These are phyloP conservation scores for Pao palembangensis DNA, from an alignment of 2,113 vertebrate species.

Conservation along the genomic window DNA sequence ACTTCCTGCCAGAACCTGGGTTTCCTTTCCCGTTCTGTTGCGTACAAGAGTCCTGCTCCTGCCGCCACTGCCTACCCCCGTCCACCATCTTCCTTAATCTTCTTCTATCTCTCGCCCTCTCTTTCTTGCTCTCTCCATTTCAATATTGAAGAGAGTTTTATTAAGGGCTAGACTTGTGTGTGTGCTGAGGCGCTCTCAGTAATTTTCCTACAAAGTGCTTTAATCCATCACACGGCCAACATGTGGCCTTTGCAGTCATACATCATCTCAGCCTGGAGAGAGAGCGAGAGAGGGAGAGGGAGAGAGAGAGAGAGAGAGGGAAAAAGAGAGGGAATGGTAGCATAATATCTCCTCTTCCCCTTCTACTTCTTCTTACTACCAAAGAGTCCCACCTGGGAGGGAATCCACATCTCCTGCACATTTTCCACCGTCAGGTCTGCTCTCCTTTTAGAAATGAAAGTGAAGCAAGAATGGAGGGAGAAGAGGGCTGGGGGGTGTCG, in stretches of 20 bases:
- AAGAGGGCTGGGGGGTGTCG: neutral
- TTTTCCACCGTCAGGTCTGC: conserved; percentile 51
- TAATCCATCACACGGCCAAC: conserved; percentile 99
- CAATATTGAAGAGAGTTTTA: conserved; percentile 98
- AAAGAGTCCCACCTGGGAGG: conserved; percentile 62
- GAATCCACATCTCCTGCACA: conserved; percentile 49
- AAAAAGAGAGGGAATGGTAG: conserved; percentile 42
- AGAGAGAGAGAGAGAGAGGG: conserved; percentile 24
- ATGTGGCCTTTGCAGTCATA: conserved; percentile 96
- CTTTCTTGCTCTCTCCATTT: conserved; percentile 62
- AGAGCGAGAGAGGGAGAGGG: conserved; percentile 48
- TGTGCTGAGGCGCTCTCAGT: conserved; percentile 94
- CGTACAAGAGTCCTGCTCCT: conserved; percentile 2
- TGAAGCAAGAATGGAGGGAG: conserved; percentile 34
- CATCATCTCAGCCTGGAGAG: conserved; percentile 91
- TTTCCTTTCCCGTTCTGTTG: conserved; percentile 5
- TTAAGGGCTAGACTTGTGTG: conserved; percentile 93
- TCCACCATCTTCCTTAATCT: conserved; percentile 52
- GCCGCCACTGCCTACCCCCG: conserved; percentile 1
- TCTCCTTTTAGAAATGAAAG: conserved; percentile 67
- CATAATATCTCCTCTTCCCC: conserved; percentile 43
- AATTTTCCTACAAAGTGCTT: conserved; percentile 99
- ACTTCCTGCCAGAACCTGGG: conserved; percentile 4
- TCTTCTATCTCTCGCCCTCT: conserved; percentile 41
- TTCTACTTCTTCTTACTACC: conserved; percentile 25